Base-by-base conservation (phyloP, 2,113 vertebrate genomes). In the Sturnus vulgaris region DNA sequence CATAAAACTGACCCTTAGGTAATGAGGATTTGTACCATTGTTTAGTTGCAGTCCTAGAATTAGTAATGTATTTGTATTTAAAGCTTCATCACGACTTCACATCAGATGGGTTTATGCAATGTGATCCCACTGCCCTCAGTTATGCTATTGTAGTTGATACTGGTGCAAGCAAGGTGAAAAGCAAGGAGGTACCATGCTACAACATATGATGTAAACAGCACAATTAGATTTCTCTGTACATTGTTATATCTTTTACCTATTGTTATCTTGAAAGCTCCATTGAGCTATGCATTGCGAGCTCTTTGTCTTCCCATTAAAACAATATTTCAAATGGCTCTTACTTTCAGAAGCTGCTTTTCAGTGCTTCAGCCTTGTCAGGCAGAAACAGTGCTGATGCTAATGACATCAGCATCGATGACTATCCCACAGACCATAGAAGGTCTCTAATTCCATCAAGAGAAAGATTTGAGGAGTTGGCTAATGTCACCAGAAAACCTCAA, bases 391-490 rank as follows among this genome's bases (percentile, higher is more conserved):
- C 65, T 93, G 92, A 95, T 92, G 92, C 63, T 92, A 93, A 95
- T 88, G 92, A 94, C 90, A 95, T 97, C 95, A 97, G 71, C 83
- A 92, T 75, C 3, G 33, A 96, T 96, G 72, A 77, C 92, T 76
- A 80, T 69, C 87, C 95, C 76, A 68, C 85, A 97, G 95, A 91
- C 80, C 77, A 77, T 90, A 97, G 87, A 72, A 92, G 87, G 82
- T 69, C 88, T 95, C 91, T 96, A 96, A 98, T 97, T 98, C 94
- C 87, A 75, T 16, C 66, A 88, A 93, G 93, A 86, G 59, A 82
- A 94, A 95, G 59, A 90, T 84, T 91, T 70, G 80, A 93, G 84
- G 88, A 86, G 68, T 89, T 96, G 84, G 89, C 88, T 97, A 93
- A 97, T 94, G 92, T 96, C 91, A 64, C 73, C 73, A 96, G 94